These are phyloP conservation scores for Babyrousa celebensis DNA, from an alignment of 2,797 vertebrate genomes.

Conservation along the genomic window DNA sequence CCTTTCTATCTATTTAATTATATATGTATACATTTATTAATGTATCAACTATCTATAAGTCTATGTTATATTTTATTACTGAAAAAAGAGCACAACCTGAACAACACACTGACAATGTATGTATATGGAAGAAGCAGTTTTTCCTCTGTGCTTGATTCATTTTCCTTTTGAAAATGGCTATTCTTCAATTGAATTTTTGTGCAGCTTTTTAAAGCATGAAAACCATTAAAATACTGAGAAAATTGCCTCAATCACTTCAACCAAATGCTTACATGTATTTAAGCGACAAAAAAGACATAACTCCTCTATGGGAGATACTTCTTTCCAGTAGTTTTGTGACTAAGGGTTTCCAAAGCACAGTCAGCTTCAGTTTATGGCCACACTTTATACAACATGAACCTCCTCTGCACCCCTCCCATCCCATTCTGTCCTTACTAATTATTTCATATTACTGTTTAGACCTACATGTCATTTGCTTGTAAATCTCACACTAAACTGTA, in stretches of 20 bases:
- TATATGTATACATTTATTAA: not conserved
- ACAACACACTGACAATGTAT: not conserved
- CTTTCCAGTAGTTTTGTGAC: not conserved
- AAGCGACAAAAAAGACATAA: not conserved
- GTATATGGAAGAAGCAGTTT: not conserved
- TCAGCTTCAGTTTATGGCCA: not conserved
- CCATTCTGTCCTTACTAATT: not conserved
- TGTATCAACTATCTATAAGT: not conserved
- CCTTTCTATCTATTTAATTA: not conserved
- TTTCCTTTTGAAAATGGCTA: constrained; percentile 4
- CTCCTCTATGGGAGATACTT: constrained; percentile 1
- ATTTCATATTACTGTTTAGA: not conserved
- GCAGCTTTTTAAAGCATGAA: not conserved
- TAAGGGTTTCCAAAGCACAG: not conserved
- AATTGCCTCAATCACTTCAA: not conserved
- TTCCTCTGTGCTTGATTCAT: not conserved
- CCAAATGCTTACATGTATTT: not conserved
- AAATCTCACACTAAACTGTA: not conserved
- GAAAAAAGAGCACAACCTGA: not conserved
- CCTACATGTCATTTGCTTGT: not conserved
- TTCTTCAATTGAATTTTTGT: constrained; percentile 8
- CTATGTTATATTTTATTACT: not conserved
- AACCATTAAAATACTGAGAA: constrained; percentile 48
- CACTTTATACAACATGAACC: not conserved
- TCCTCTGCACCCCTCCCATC: not conserved